Conservation (phyloP, 1,140 invertebrate species). For the Chelonus insularis region DNA sequence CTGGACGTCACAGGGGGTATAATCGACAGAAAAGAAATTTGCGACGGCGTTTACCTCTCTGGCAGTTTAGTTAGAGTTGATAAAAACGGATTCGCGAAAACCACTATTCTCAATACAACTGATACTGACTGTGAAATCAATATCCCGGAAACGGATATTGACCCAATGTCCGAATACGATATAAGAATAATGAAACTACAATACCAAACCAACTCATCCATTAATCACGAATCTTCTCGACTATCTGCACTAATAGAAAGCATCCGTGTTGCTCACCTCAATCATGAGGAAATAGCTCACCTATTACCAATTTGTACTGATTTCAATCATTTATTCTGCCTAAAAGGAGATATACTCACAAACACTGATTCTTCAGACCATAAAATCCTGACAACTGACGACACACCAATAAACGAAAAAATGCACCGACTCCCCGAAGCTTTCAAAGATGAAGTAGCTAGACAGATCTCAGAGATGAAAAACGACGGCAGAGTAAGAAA, state of each 20-base stretch:
- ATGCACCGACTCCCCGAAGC: constrained; percentile 34
- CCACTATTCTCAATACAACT: neutral
- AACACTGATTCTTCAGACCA: constrained; percentile 31
- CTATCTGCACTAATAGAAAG: neutral
- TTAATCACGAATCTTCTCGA: neutral
- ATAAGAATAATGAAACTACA: neutral
- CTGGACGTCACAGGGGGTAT: neutral
- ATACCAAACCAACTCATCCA: too few relatives aligned
- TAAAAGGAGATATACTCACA: constrained; percentile 31
- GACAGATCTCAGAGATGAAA: constrained; percentile 36
- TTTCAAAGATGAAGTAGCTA: constrained; percentile 35
- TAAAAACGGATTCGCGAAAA: neutral
- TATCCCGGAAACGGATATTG: neutral
- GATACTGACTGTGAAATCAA: neutral
- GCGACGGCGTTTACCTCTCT: neutral
- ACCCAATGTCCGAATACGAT: neutral
- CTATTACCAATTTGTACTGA: constrained; percentile 25
- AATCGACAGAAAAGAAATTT: neutral
- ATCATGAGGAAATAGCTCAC: constrained; percentile 19
- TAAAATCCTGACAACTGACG: constrained; percentile 27
- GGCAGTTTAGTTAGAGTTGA: neutral
- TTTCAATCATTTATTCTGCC: constrained; percentile 31
- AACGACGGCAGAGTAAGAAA: constrained; percentile 41
- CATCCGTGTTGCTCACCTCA: constrained; percentile 13
- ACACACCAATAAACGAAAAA: constrained; percentile 25